phyloP scores from a whole-genome alignment of 2,888 invertebrate genomes.

The Macrosiphum euphorbiae region DNA sequence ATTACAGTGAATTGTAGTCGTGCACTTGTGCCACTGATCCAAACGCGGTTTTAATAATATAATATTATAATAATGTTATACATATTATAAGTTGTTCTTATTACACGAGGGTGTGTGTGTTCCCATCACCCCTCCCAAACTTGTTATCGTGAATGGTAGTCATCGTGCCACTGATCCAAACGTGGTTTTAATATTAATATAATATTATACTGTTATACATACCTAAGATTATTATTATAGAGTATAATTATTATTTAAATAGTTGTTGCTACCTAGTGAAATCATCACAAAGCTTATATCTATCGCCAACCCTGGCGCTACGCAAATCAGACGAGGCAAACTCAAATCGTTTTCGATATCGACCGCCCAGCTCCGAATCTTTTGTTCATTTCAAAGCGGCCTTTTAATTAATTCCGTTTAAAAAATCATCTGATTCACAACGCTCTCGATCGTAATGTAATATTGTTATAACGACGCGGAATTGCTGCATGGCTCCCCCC shows the following conservation, averaged over 20 bases:
- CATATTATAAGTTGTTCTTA: no score
- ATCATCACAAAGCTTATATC: background rate
- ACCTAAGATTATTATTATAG: no score
- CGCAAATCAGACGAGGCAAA: background rate
- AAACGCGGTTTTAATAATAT: background rate
- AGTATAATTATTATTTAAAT: background rate
- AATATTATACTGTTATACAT: background rate
- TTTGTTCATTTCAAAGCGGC: background rate
- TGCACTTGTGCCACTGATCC: background rate
- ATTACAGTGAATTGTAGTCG: no score
- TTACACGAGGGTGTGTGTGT: no score
- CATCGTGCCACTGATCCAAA: background rate
- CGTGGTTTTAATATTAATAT: no score
- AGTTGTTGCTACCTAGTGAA: background rate
- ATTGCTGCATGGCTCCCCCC: background rate
- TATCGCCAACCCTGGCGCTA: background rate
- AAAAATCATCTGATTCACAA: background rate
- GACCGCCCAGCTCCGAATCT: background rate
- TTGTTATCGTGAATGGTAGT: no score
- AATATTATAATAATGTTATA: background rate
- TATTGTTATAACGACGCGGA: background rate
- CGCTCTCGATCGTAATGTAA: background rate
- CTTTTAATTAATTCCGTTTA: background rate
- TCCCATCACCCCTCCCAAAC: no score
- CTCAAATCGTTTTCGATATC: background rate